phyloP scores from a whole-genome alignment of 2,888 invertebrate species.

The Creontiades dilutus region DNA sequence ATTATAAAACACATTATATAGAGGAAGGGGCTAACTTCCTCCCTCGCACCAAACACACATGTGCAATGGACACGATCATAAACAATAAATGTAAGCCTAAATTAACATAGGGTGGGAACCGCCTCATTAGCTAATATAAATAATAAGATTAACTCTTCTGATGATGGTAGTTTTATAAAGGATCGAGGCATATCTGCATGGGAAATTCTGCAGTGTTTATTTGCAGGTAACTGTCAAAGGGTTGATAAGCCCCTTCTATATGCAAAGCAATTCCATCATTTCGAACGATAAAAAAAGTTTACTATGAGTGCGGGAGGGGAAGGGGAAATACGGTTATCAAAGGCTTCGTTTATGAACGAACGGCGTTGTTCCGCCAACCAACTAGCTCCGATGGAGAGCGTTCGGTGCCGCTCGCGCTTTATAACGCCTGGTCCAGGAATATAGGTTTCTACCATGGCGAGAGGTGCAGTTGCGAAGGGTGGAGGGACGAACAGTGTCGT shows the following conservation, averaged over 20 bases:
- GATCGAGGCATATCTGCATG: too few species aligned
- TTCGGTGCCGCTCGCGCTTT: constrained; percentile 1
- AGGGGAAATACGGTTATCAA: constrained; percentile 21
- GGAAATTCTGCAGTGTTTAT: background rate
- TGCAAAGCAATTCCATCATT: constrained; percentile 19
- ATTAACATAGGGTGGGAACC: too few species aligned
- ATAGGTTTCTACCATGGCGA: constrained; percentile 32
- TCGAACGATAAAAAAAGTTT: constrained; percentile 44
- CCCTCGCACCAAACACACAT: too few species aligned
- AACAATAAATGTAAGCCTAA: too few species aligned
- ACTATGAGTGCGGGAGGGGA: constrained; percentile 1
- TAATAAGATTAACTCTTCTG: background rate
- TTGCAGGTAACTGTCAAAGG: constrained; percentile 5
- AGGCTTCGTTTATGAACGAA: constrained; percentile 46
- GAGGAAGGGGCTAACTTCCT: too few species aligned
- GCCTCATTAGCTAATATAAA: too few species aligned
- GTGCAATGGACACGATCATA: too few species aligned
- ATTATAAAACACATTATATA: too few species aligned
- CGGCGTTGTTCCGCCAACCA: constrained; percentile 14
- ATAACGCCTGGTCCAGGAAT: constrained; percentile 30
- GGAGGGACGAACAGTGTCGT: constrained; percentile 40
- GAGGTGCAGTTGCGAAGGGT: background rate
- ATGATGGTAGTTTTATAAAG: too few species aligned
- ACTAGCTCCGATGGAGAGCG: background rate
- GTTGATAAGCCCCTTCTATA: constrained; percentile 16